phyloP scores from a whole-genome alignment of 2,113 vertebrate genomes.

The Budorcas taxicolor region DNA sequence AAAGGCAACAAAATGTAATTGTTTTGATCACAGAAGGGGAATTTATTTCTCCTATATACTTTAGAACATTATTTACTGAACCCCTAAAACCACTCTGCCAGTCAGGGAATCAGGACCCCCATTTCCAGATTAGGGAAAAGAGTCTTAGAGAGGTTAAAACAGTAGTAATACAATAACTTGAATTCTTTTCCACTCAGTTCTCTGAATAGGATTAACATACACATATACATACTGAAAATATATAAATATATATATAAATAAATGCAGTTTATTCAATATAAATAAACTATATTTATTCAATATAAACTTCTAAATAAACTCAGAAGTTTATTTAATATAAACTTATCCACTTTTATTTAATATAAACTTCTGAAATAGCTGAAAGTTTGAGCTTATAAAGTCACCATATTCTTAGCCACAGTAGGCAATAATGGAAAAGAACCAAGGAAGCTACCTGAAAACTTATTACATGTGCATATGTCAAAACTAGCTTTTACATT shows the following conservation, averaged over 20 bases:
- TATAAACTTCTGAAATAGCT: neutral
- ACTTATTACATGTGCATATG: neutral
- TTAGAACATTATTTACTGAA: neutral
- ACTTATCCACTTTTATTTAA: neutral
- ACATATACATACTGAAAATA: neutral
- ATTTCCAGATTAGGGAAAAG: neutral
- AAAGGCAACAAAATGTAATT: neutral
- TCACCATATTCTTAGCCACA: neutral
- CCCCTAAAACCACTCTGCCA: neutral
- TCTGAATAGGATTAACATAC: neutral
- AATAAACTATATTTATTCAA: neutral
- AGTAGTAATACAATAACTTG: neutral
- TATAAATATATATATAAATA: neutral
- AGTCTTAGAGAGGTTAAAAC: neutral
- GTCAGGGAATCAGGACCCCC: neutral
- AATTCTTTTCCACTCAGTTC: neutral
- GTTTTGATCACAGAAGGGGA: neutral
- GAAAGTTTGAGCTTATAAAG: slow-evolving; percentile 6
- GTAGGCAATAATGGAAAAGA: slow-evolving; percentile 11
- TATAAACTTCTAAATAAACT: neutral
- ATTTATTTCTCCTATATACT: neutral
- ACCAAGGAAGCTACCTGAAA: neutral
- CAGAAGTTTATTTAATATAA: neutral
- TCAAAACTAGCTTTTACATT: slow-evolving; percentile 27
- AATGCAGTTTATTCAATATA: neutral